These are phyloP conservation scores for Alcedo quadribrachys DNA, from an alignment of 2,797 vertebrate genomes.

Conservation along the genomic window DNA sequence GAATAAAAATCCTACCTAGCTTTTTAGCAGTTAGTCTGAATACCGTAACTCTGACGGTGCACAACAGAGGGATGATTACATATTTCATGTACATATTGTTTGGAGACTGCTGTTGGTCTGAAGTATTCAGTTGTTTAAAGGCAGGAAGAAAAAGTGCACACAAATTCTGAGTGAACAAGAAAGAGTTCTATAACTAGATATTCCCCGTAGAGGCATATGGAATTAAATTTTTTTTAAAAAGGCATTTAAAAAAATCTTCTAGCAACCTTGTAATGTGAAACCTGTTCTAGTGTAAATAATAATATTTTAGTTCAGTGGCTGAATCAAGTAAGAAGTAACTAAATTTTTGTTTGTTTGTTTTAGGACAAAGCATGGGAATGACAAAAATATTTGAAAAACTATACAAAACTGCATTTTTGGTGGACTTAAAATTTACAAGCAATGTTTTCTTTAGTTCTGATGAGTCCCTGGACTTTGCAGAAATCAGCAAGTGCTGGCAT, in stretches of 20 bases:
- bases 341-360: neutral
- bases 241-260: neutral
- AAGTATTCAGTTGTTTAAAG: neutral
- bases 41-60: neutral
- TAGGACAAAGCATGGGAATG: neutral
- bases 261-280: neutral
- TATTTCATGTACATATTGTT: neutral
- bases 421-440: neutral
- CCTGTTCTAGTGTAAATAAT: neutral
- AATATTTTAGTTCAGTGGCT: neutral
- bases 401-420: neutral
- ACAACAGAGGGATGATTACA: neutral
- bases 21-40: neutral
- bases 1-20: neutral
- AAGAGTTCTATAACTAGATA: neutral
- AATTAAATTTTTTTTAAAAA: neutral
- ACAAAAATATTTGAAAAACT: neutral
- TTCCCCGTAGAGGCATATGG: neutral
- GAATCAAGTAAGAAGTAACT: neutral
- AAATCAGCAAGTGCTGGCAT: constrained; percentile 39
- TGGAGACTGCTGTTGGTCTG: neutral
- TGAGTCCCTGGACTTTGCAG: neutral
- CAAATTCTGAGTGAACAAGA: neutral
- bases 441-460: neutral
- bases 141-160: neutral